A percentile compares a stretch with the other conserved stretches of the same genome.
phyloP scores from a whole-genome alignment of 2,113 vertebrate genomes.

The Columba livia region DNA sequence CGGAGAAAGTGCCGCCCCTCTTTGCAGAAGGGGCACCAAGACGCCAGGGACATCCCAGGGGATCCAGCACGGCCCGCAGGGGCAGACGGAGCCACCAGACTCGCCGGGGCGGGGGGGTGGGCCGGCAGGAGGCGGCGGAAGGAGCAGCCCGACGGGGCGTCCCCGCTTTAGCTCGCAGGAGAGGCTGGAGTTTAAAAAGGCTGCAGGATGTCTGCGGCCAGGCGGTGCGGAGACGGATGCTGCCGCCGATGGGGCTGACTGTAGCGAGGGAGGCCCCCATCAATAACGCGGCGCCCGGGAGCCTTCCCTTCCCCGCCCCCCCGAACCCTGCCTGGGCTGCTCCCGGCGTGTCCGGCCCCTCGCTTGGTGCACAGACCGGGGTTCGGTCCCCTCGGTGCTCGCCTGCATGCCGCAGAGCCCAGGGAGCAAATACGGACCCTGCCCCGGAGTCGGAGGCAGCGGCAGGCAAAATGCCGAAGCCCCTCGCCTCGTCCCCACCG shows the following conservation, averaged over 20 bases:
- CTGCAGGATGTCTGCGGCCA: not conserved
- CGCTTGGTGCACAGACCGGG: accelerated
- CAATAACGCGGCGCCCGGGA: not conserved
- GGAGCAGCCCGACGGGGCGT: not conserved
- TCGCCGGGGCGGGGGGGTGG: accelerated
- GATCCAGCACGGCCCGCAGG: not conserved
- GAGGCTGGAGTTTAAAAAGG: not conserved
- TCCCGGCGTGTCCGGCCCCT: not conserved
- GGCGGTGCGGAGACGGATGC: not conserved
- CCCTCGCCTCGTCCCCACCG: not conserved
- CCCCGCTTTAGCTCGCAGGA: not conserved
- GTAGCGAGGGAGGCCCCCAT: not conserved
- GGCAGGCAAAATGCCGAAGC: not conserved
- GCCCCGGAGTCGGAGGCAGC: not conserved
- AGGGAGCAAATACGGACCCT: not conserved
- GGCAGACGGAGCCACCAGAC: not conserved
- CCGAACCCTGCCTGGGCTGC: not conserved
- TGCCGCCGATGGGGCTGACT: not conserved
- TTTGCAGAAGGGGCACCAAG: not conserved
- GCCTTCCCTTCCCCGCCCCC: not conserved
- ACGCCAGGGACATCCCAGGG: no score
- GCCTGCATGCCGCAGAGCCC: not conserved
- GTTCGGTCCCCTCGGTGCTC: not conserved
- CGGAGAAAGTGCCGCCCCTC: not conserved
- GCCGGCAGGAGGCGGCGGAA: no score